A percentile compares a stretch with the other conserved stretches of the same genome.
phyloP scores from a whole-genome alignment of 2,113 vertebrate genomes.

The Notechis scutatus region DNA sequence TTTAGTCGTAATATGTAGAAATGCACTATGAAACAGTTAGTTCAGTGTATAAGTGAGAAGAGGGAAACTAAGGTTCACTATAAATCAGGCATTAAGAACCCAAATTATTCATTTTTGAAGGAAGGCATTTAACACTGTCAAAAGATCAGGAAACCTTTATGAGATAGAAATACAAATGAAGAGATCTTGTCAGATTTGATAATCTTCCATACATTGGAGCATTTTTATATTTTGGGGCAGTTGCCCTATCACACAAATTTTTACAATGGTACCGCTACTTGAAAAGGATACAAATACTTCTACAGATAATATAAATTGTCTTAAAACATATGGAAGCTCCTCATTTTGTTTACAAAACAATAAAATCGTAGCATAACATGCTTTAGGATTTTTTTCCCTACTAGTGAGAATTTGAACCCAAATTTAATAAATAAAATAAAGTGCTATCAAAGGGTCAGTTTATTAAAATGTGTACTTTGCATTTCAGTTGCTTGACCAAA shows the following conservation, averaged over 20 bases:
- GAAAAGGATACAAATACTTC: background rate
- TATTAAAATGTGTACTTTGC: background rate
- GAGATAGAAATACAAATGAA: background rate
- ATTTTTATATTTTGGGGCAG: background rate
- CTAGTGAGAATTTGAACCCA: background rate
- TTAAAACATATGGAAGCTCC: background rate
- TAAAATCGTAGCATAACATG: background rate
- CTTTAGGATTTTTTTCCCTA: background rate
- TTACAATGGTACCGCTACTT: background rate
- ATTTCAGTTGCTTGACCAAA: background rate
- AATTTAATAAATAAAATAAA: background rate
- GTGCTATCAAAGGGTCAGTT: background rate
- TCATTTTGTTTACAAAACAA: background rate
- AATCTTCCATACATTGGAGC: background rate
- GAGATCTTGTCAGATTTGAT: background rate
- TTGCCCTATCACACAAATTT: background rate
- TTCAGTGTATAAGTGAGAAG: background rate
- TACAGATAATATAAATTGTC: background rate
- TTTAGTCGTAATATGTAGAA: background rate
- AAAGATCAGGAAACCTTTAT: background rate
- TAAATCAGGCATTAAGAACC: background rate
- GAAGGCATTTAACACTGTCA: background rate
- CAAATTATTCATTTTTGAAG: background rate
- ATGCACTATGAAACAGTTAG: background rate
- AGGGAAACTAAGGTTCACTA: background rate